A percentile compares a stretch with the other conserved stretches of the same genome.
Evolutionary conservation across 2,888 invertebrate species (phyloP).

Genomic region (Tuberolachnus salignus): DNA sequence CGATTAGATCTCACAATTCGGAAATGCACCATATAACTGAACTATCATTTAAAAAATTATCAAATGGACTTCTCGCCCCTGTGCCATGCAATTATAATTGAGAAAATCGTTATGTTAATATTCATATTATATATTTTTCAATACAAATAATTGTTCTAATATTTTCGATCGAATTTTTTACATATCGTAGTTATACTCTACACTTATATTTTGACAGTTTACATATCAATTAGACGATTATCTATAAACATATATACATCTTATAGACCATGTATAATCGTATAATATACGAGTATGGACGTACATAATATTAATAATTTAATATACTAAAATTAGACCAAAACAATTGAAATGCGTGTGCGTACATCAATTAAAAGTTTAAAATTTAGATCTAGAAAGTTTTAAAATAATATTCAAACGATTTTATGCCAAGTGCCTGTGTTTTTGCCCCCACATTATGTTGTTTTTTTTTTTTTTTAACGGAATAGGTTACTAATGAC

Average conservation of each 20-base stretch:
- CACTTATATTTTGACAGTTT: neutral
- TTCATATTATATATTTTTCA: neutral
- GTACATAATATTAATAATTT: neutral
- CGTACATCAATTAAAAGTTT: slow-evolving; percentile 19
- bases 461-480: slow-evolving; percentile 35
- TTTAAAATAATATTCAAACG: slow-evolving; percentile 44
- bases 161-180: too few relatives aligned
- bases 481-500: too few relatives aligned
- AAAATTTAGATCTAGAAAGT: slow-evolving; percentile 31
- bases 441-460: slow-evolving; percentile 17
- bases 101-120: too few relatives aligned
- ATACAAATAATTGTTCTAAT: neutral
- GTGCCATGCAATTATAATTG: too few relatives aligned
- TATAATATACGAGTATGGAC: neutral
- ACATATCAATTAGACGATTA: too few relatives aligned
- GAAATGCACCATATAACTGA: too few relatives aligned
- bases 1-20: too few relatives aligned
- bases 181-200: neutral
- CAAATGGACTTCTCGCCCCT: too few relatives aligned
- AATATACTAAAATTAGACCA: slow-evolving; percentile 30
- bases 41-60: too few relatives aligned
- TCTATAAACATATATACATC: too few relatives aligned
- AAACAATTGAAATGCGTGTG: slow-evolving; percentile 42
- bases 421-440: slow-evolving; percentile 1
- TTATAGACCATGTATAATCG: too few relatives aligned